A percentile compares a stretch with the other conserved stretches of the same genome.
These are phyloP conservation scores for Hipposideros armiger DNA, from an alignment of 2,113 vertebrate genomes.

Conservation along the genomic window DNA sequence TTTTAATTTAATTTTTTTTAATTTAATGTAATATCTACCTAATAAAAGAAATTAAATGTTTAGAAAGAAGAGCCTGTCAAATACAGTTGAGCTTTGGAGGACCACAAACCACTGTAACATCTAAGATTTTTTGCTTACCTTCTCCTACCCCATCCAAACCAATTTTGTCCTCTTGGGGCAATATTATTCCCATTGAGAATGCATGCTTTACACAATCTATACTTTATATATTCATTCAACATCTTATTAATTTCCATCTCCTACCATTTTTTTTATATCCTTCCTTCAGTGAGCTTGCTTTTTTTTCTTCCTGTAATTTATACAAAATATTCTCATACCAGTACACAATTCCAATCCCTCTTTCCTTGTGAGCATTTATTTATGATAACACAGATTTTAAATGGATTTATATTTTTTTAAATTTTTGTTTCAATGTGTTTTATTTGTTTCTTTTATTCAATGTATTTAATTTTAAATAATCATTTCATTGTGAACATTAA, in stretches of 20 bases:
- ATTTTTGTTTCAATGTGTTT: neutral
- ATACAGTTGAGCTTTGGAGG: neutral
- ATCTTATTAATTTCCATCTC: neutral
- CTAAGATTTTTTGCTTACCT: neutral
- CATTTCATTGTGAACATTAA: neutral
- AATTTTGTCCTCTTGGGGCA: neutral
- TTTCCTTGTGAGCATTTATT: neutral
- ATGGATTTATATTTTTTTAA: neutral
- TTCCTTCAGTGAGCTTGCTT: neutral
- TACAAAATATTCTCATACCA: neutral
- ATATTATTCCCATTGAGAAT: neutral
- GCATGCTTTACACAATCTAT: neutral
- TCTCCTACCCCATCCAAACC: neutral
- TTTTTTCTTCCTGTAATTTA: neutral
- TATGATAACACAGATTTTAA: neutral
- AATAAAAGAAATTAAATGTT: conserved; percentile 33
- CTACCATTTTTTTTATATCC: neutral
- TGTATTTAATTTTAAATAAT: neutral
- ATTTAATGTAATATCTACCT: neutral
- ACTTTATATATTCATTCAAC: neutral
- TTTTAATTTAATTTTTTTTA: conserved; percentile 49
- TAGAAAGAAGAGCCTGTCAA: neutral
- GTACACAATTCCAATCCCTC: neutral
- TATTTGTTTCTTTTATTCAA: neutral
- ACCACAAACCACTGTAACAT: neutral